A percentile compares a stretch with the other conserved stretches of the same genome.
These are phyloP conservation scores for Drosophila anomalata DNA, from an alignment of 2,888 invertebrate species.

Conservation along the genomic window DNA sequence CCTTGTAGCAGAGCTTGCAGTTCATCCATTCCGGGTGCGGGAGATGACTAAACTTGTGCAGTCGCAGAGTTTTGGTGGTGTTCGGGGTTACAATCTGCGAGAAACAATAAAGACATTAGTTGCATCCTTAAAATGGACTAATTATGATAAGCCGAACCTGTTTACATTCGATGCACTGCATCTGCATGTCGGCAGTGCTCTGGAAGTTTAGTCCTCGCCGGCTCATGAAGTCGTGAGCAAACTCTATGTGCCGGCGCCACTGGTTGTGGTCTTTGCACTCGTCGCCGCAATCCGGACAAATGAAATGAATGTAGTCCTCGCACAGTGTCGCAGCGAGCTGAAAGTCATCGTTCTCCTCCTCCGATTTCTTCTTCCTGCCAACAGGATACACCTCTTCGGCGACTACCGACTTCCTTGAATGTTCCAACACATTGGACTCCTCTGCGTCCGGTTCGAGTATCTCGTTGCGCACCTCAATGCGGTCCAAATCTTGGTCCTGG, in stretches of 20 bases:
- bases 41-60: conserved; percentile 78
- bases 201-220: conserved; percentile 76
- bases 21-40: conserved; percentile 78
- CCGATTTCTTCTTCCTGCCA: conserved; percentile 10
- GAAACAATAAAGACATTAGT: neutral
- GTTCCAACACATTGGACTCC: conserved; percentile 23
- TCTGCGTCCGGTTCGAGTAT: conserved; percentile 52
- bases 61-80: conserved; percentile 68
- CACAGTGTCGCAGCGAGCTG: conserved; percentile 52
- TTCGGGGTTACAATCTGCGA: conserved; percentile 67
- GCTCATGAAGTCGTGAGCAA: conserved; percentile 77
- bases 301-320: conserved; percentile 78
- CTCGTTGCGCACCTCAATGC: conserved; percentile 69
- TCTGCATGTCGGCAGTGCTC: conserved; percentile 64
- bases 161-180: conserved; percentile 77
- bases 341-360: neutral
- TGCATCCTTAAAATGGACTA: too few relatives aligned
- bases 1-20: conserved; percentile 77
- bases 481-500: conserved; percentile 48
- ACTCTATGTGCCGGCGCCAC: conserved; percentile 80
- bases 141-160: conserved; percentile 50
- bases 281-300: conserved; percentile 77
- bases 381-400: neutral
- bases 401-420: neutral
- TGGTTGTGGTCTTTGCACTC: conserved; percentile 77